Evolutionary conservation across 2,888 invertebrate species (phyloP).

Genomic region (Ormyrus nitidulus): DNA sequence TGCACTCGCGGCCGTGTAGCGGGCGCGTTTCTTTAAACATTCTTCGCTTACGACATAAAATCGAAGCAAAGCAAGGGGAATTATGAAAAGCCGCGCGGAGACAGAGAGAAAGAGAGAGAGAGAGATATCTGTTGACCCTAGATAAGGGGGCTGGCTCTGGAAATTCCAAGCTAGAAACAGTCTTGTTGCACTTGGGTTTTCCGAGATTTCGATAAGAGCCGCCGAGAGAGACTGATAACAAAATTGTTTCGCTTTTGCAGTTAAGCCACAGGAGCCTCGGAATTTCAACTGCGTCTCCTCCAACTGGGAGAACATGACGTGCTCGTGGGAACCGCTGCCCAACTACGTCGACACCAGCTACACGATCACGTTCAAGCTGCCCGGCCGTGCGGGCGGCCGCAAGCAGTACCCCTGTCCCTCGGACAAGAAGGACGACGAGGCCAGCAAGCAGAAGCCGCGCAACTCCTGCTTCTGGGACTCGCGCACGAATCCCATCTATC

Average conservation of each 20-base stretch:
- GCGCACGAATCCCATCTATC: slow-evolving; percentile 77
- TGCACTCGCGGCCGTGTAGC: slow-evolving; percentile 29
- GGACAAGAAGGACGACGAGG: slow-evolving; percentile 69
- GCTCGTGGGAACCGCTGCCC: slow-evolving; percentile 82
- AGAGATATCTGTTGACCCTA: background rate
- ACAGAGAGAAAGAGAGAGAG: background rate
- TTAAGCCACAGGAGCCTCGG: slow-evolving; percentile 80
- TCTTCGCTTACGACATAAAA: slow-evolving; percentile 20
- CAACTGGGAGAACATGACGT: slow-evolving; percentile 85
- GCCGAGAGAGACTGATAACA: background rate
- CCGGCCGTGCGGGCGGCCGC: slow-evolving; percentile 73
- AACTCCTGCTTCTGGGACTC: slow-evolving; percentile 77
- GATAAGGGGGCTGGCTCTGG: background rate
- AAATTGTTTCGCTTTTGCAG: slow-evolving; percentile 70
- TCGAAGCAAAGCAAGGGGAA: background rate
- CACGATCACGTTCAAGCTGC: slow-evolving; percentile 75
- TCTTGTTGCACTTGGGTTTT: background rate
- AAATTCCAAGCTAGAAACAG: slow-evolving; percentile 5
- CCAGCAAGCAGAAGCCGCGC: slow-evolving; percentile 63
- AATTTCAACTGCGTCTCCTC: slow-evolving; percentile 85
- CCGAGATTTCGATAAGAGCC: background rate
- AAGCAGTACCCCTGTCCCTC: slow-evolving; percentile 67
- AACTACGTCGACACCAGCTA: slow-evolving; percentile 80
- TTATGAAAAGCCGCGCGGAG: no score
- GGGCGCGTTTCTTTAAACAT: slow-evolving; percentile 34